Percentiles rank a stretch among this genome's conserved stretches.
Conservation (phyloP, 2,113 vertebrate species). For the Diadophis punctatus region DNA sequence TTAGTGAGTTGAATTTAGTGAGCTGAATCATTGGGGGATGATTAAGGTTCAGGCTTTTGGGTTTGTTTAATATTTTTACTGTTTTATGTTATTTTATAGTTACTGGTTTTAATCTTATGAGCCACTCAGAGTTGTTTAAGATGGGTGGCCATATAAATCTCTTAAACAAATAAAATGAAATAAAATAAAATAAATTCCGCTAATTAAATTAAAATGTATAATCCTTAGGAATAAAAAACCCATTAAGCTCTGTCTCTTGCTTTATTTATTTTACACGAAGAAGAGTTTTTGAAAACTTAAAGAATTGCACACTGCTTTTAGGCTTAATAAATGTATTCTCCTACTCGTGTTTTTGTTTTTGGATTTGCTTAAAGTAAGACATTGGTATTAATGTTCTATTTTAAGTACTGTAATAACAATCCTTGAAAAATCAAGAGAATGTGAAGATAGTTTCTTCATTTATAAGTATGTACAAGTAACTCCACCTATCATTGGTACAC, state of each 20-base stretch:
- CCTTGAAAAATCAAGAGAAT: background rate
- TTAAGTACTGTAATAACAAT: background rate
- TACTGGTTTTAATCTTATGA: background rate
- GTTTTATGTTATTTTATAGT: background rate
- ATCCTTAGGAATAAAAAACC: background rate
- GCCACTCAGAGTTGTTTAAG: background rate
- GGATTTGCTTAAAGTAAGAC: conserved; percentile 31
- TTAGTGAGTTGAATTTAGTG: background rate
- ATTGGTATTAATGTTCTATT: conserved; percentile 41
- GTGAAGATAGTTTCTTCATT: background rate
- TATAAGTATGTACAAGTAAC: background rate
- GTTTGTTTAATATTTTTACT: background rate
- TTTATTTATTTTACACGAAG: background rate
- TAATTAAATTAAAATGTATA: background rate
- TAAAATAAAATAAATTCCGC: background rate
- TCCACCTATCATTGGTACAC: background rate
- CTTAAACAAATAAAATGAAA: background rate
- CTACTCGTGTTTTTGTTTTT: conserved; percentile 13
- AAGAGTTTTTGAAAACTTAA: background rate
- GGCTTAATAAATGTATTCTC: background rate
- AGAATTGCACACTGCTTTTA: background rate
- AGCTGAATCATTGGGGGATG: background rate
- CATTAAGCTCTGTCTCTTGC: background rate
- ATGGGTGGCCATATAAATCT: background rate
- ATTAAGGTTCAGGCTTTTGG: background rate